These are phyloP conservation scores for Heliconius hewitsoni DNA, from an alignment of 1,140 invertebrate species.

Conservation along the genomic window DNA sequence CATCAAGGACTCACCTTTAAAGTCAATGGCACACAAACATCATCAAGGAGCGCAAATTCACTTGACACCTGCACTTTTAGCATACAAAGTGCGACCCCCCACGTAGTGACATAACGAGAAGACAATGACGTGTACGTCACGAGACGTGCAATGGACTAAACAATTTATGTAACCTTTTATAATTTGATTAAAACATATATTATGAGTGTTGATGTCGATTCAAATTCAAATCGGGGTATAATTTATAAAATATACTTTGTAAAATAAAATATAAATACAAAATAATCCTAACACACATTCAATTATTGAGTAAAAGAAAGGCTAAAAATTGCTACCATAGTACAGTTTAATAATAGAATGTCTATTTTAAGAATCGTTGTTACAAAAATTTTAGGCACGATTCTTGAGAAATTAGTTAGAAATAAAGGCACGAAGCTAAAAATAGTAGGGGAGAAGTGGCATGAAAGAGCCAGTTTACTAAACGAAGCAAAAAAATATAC, in stretches of 20 bases:
- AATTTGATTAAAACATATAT: too few species aligned
- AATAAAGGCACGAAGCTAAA: too few species aligned
- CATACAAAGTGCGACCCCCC: slow-evolving; percentile 27
- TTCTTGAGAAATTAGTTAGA: not conserved
- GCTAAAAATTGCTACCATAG: not conserved
- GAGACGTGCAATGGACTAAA: not conserved
- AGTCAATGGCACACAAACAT: not conserved
- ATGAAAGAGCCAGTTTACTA: too few species aligned
- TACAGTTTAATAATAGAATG: not conserved
- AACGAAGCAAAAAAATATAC: too few species aligned
- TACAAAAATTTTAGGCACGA: not conserved
- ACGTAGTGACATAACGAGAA: slow-evolving; percentile 22
- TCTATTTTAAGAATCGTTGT: not conserved
- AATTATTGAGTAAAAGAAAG: not conserved
- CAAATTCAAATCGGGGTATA: too few species aligned
- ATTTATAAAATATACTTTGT: too few species aligned
- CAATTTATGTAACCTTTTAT: not conserved
- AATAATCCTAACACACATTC: not conserved
- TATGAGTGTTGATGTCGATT: too few species aligned
- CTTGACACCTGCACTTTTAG: slow-evolving; percentile 9
- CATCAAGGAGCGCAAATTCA: not conserved
- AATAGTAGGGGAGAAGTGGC: too few species aligned
- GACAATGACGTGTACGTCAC: slow-evolving; percentile 25
- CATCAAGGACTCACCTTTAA: not conserved
- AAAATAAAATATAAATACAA: too few species aligned